phyloP scores from a whole-genome alignment of 2,888 invertebrate genomes.

The Rhingia rostrata region DNA sequence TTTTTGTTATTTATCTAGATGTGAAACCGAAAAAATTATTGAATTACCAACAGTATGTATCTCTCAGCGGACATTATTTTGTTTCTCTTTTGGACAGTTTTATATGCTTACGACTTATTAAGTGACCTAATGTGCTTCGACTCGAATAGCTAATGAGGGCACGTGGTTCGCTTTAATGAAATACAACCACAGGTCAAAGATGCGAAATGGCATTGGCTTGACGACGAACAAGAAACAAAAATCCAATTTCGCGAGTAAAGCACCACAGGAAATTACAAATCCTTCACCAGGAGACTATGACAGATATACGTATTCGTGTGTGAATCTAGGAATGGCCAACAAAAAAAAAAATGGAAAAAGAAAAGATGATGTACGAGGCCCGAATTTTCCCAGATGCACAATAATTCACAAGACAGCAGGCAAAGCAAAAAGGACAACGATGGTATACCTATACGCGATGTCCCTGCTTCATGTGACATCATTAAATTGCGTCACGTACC shows the following conservation, averaged over 20 bases:
- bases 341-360: slow-evolving; percentile 6
- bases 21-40: slow-evolving; percentile 12
- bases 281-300: slow-evolving; percentile 56
- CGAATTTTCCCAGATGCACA: slow-evolving; percentile 71
- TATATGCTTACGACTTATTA: slow-evolving; percentile 46
- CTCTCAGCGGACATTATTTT: neutral
- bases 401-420: slow-evolving; percentile 57
- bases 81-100: neutral
- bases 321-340: slow-evolving; percentile 5
- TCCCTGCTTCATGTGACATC: slow-evolving; percentile 68
- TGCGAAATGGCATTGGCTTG: slow-evolving; percentile 5
- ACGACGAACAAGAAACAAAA: slow-evolving; percentile 7
- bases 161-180: slow-evolving; percentile 50
- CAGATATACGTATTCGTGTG: slow-evolving; percentile 38
- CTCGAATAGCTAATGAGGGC: slow-evolving; percentile 58
- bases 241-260: slow-evolving; percentile 71
- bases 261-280: slow-evolving; percentile 73
- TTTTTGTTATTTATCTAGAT: slow-evolving; percentile 29
- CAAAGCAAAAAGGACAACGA: slow-evolving; percentile 1
- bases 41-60: neutral
- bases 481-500: slow-evolving; percentile 74
- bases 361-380: slow-evolving; percentile 71
- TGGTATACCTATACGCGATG: slow-evolving; percentile 34
- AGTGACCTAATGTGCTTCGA: slow-evolving; percentile 50
- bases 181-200: neutral